Conservation (phyloP, 1,140 invertebrate genomes). For the Sycobia sp. region DNA sequence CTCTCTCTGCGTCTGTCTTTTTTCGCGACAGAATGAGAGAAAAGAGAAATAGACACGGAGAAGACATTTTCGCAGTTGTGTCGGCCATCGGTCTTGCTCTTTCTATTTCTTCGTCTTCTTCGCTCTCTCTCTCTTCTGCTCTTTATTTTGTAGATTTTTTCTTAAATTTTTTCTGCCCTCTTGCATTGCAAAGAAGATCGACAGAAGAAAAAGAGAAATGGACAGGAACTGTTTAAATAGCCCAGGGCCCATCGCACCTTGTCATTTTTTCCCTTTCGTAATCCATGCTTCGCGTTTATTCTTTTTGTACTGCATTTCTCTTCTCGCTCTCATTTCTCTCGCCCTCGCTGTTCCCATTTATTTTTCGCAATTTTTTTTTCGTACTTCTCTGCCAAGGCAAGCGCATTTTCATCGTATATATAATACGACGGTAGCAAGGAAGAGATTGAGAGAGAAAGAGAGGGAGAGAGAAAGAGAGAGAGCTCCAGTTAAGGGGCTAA, state of each 20-base stretch:
- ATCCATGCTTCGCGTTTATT: constrained; percentile 23
- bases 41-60: too few species aligned
- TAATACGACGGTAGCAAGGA: constrained; percentile 1
- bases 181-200: constrained; percentile 1
- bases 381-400: neutral
- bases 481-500: too few species aligned
- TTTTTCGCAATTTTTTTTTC: neutral
- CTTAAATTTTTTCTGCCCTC: neutral
- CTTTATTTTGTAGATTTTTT: neutral
- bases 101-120: constrained; percentile 37
- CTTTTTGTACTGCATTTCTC: constrained; percentile 2
- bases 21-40: too few species aligned
- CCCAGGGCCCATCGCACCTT: constrained; percentile 23
- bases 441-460: too few species aligned
- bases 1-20: too few species aligned
- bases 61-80: too few species aligned
- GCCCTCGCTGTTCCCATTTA: neutral
- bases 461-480: too few species aligned
- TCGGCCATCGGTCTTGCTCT: too few species aligned
- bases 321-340: neutral
- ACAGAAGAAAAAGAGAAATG: neutral
- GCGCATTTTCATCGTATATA: neutral
- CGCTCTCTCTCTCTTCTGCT: neutral
- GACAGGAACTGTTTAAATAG: constrained; percentile 29
- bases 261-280: constrained; percentile 25